Percentiles rank a stretch among this genome's conserved stretches.
These are phyloP conservation scores for Trachurus trachurus DNA, from an alignment of 2,797 vertebrate species.

Conservation along the genomic window DNA sequence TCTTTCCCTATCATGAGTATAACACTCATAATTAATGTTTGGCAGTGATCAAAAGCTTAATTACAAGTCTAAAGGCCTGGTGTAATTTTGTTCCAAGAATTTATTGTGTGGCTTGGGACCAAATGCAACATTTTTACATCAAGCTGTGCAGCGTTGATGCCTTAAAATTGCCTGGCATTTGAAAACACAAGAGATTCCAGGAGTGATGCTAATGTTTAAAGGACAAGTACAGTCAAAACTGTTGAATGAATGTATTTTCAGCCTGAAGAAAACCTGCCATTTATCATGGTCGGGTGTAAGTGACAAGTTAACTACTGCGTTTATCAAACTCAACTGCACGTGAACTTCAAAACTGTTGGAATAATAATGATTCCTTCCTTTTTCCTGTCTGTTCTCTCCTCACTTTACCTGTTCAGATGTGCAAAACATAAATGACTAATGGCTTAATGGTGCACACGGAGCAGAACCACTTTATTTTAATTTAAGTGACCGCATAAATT, in stretches of 20 bases:
- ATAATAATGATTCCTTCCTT: neutral
- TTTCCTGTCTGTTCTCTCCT: conserved; percentile 16
- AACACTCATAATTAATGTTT: conserved; percentile 41
- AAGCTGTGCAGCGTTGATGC: conserved; percentile 46
- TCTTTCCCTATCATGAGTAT: conserved; percentile 19
- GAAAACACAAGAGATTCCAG: conserved; percentile 35
- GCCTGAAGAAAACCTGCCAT: conserved; percentile 40
- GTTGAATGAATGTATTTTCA: conserved; percentile 25
- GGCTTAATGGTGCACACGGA: conserved; percentile 27
- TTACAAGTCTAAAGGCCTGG: conserved; percentile 57
- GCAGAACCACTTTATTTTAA: conserved; percentile 56
- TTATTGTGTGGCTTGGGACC: conserved; percentile 60
- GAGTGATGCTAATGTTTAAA: conserved; percentile 42
- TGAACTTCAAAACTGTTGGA: conserved; percentile 18
- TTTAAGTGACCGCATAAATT: conserved; percentile 51
- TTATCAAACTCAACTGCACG: conserved; percentile 35
- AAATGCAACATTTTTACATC: conserved; percentile 52
- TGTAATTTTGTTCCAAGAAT: conserved; percentile 64
- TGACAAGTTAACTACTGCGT: conserved; percentile 31
- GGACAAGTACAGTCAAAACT: conserved; percentile 30
- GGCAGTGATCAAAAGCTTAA: conserved; percentile 61
- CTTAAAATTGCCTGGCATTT: conserved; percentile 58
- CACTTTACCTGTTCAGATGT: conserved; percentile 26
- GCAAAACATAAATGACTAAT: conserved; percentile 49
- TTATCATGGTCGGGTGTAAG: conserved; percentile 48